Percentiles rank a stretch among this genome's conserved stretches.
These are phyloP conservation scores for Potorous gilbertii DNA, from an alignment of 2,797 vertebrate genomes.

Conservation along the genomic window DNA sequence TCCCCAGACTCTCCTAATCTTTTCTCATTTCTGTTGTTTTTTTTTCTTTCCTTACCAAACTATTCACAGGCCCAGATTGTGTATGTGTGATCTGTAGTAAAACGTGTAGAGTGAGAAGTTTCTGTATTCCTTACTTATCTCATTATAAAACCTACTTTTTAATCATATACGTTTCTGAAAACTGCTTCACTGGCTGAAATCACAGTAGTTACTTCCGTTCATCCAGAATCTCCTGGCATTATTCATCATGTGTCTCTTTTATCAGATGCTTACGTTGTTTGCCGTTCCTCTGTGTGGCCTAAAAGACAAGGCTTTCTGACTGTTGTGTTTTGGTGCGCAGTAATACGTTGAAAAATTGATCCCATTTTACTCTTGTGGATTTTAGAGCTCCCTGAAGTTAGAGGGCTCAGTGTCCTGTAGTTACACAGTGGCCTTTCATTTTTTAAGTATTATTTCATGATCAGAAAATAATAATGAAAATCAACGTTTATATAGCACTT, in stretches of 20 bases:
- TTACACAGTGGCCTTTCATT: constrained; percentile 20
- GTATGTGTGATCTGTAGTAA: not conserved
- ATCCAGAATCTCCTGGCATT: not conserved
- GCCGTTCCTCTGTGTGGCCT: constrained; percentile 34
- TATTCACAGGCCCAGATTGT: not conserved
- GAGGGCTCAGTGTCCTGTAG: not conserved
- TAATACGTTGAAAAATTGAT: constrained; percentile 18
- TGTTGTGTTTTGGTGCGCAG: not conserved
- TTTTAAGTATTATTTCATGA: constrained; percentile 27
- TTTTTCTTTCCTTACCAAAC: not conserved
- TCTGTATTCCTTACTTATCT: not conserved
- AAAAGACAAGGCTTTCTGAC: constrained; percentile 21
- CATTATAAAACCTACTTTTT: not conserved
- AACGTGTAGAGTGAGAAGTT: not conserved
- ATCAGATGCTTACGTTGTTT: not conserved
- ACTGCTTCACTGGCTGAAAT: not conserved
- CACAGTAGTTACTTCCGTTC: not conserved
- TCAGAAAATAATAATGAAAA: not conserved
- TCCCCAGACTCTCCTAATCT: constrained; percentile 6
- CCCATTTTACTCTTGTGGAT: constrained; percentile 29
- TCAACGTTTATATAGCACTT: not conserved
- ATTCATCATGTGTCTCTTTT: not conserved
- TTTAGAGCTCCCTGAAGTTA: constrained; percentile 30
- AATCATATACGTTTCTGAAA: not conserved
- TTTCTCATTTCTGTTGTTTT: not conserved